Evolutionary conservation across 2,797 vertebrate genomes (phyloP), one percentile per base, ranked within the genome.

Genomic region (Rhinichthys osculus): DNA sequence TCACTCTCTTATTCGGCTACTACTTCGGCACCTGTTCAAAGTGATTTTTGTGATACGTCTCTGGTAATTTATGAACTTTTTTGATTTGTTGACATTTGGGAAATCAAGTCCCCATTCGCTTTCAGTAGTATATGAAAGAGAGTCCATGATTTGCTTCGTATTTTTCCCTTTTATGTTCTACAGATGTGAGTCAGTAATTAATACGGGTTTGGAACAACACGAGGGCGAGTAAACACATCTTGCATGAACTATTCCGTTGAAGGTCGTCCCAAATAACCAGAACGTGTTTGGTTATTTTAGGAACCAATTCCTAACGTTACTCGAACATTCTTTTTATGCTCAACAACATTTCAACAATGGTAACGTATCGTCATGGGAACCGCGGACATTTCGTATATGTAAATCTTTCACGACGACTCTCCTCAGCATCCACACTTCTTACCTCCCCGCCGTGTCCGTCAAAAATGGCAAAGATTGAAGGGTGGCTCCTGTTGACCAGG

Each of bases 401-500:
- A 35, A 40, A 57, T 5, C 50, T 52, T 8, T 10, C 14, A 30
- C 30, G 38, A 3, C 19, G 40, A 16, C 59, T 78, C 73, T 78
- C 83, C 54, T 84, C 83, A 84, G 73, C 83, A 84, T 44, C 83
- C 59, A 44, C 66, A 35, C 57, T 16, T 66, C 96, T 93, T 95
- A 98, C 98, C 97, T 99, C 98, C 91, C 98, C 98, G 47, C 98
- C 98, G 40, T 99, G 98, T 62, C 98, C 98, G 89, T 99, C 98
- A 91, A 99, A 99, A 92, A 99, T 96, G 86, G 97, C 98, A 90
- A 99, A 99, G 93, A 99, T 98, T 86, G 98, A 98, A 4, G 98
- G 98, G 91, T 99, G 98, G 78, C 94, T 98, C 95, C 97, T 98
- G 96, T 99, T 99, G 91, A 96, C 93, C 89, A 98, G 89, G 93